phyloP scores from a whole-genome alignment of 92 coral and sea anemone genomes.

The Parazoanthus atlanticus region DNA sequence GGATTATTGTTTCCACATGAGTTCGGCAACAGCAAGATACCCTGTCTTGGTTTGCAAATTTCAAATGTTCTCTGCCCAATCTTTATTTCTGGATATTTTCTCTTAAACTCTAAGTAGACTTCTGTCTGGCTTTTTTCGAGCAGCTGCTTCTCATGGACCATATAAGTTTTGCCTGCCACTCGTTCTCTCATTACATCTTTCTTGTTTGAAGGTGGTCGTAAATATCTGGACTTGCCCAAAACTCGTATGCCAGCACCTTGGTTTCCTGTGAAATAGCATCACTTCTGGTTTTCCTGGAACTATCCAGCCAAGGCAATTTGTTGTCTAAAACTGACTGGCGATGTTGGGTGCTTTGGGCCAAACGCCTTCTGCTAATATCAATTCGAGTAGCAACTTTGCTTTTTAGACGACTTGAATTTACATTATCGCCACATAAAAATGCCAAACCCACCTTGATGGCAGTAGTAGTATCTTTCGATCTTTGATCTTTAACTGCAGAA shows the following conservation, averaged over 20 bases:
- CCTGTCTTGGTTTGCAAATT: background rate
- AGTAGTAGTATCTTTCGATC: conserved; percentile 51
- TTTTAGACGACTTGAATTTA: conserved; percentile 31
- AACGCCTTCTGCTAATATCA: conserved; percentile 33
- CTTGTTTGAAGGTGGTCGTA: background rate
- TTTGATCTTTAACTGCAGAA: conserved; percentile 14
- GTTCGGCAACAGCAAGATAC: conserved; percentile 4
- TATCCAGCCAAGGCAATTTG: no score
- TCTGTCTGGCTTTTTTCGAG: conserved; percentile 57
- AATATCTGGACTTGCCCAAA: background rate
- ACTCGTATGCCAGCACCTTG: background rate
- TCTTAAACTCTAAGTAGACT: conserved; percentile 30
- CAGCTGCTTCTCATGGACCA: conserved; percentile 43
- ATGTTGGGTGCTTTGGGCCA: conserved; percentile 33
- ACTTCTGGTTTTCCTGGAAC: background rate
- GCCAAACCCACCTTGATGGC: conserved; percentile 45
- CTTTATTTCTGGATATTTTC: conserved; percentile 43
- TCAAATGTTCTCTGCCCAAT: conserved; percentile 39
- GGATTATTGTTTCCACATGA: conserved; percentile 58
- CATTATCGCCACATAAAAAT: conserved; percentile 35
- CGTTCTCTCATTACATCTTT: conserved; percentile 37
- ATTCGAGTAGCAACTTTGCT: conserved; percentile 27
- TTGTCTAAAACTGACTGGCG: background rate
- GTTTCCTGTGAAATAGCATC: conserved; percentile 11
- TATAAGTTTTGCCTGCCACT: conserved; percentile 42